phyloP scores from a whole-genome alignment of 2,113 vertebrate species.

The Petroica traversi region DNA sequence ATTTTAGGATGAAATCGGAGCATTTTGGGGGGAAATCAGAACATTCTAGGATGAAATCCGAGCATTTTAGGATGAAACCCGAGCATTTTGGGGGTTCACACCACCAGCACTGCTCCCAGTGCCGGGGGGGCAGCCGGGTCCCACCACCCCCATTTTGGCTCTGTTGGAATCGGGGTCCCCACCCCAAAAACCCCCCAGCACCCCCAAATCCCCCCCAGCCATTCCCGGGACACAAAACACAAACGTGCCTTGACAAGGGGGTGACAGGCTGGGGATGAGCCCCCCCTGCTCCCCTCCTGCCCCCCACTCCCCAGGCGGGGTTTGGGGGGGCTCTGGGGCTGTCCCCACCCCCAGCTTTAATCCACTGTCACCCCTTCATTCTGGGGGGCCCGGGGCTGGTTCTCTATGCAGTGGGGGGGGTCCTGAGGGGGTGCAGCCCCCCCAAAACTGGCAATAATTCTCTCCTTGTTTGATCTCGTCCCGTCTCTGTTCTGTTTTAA shows the following conservation, averaged over 20 bases:
- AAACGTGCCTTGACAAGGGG: not conserved
- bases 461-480: not conserved
- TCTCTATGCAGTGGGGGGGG: not conserved
- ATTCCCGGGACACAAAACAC: not conserved
- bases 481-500: not conserved
- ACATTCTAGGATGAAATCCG: too few species aligned
- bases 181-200: not conserved
- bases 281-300: not conserved
- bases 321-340: not conserved
- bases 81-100: not conserved
- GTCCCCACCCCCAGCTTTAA: not conserved
- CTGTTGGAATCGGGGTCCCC: not conserved
- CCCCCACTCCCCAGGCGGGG: not conserved
- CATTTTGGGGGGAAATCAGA: too few species aligned
- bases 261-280: not conserved
- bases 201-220: not conserved
- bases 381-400: not conserved
- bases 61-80: too few species aligned
- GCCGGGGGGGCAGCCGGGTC: not conserved
- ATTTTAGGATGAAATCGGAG: not conserved
- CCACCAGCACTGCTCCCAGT: not conserved
- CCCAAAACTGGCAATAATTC: constrained; percentile 22
- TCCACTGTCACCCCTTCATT: not conserved
- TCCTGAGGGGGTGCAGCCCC: not conserved
- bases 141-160: not conserved